Evolutionary conservation across 2,113 vertebrate species (phyloP).

Genomic region (Aleadryas rufinucha): DNA sequence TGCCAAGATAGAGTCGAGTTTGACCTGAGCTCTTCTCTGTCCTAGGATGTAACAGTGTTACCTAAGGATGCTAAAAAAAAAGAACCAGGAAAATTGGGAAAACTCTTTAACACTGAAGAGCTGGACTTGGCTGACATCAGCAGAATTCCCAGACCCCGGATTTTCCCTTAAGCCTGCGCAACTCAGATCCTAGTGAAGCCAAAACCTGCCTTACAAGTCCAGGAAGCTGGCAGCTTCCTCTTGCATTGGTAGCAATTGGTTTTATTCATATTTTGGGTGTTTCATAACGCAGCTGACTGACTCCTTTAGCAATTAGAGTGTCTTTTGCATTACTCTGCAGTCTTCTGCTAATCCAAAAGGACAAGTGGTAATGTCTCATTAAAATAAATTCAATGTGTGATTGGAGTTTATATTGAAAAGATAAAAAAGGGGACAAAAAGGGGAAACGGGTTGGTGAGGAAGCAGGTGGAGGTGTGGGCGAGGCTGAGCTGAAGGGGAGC

Average conservation of each 20-base stretch:
- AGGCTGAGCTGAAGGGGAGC: not conserved
- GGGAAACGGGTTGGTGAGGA: not conserved
- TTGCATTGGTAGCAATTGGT: not conserved
- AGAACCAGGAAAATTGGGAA: not conserved
- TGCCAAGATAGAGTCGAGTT: not conserved
- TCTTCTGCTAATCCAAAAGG: slow-evolving; percentile 55
- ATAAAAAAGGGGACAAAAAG: not conserved
- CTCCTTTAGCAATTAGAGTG: slow-evolving; percentile 60
- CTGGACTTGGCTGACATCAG: not conserved
- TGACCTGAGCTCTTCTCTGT: not conserved
- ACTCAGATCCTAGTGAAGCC: not conserved
- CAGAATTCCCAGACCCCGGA: not conserved
- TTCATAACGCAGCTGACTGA: slow-evolving; percentile 31
- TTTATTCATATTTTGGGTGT: not conserved
- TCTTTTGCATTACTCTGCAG: slow-evolving; percentile 61
- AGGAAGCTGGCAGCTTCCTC: not conserved
- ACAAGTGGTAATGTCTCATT: slow-evolving; percentile 42
- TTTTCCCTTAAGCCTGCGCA: not conserved
- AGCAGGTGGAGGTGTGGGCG: not conserved
- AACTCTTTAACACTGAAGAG: not conserved
- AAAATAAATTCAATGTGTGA: not conserved
- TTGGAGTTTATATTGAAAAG: not conserved
- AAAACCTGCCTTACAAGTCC: not conserved
- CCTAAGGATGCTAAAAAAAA: not conserved
- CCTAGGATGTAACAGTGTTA: not conserved